phyloP scores from a whole-genome alignment of 2,113 vertebrate species.

The Brevimyrus niger region DNA sequence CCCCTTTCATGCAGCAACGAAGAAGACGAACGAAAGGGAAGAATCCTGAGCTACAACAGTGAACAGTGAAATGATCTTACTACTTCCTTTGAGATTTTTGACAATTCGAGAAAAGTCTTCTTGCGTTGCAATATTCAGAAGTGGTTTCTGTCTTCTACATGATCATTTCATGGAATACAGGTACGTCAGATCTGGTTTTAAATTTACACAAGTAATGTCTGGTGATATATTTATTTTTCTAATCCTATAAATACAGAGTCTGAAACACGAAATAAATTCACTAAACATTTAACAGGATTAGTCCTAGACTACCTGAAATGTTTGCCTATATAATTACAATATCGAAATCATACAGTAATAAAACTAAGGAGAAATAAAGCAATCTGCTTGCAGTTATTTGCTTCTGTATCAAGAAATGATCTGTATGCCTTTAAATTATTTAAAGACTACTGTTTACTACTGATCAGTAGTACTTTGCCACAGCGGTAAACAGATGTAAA shows the following conservation, averaged over 20 bases:
- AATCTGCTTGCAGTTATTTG: not conserved
- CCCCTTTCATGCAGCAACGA: not conserved
- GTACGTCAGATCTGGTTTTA: not conserved
- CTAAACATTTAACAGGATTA: not conserved
- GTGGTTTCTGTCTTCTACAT: not conserved
- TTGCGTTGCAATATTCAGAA: not conserved
- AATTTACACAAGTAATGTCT: not conserved
- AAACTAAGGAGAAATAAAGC: not conserved
- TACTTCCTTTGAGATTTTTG: not conserved
- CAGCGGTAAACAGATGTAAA: not conserved
- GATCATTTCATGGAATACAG: not conserved
- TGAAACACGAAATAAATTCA: not conserved
- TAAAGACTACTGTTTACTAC: not conserved
- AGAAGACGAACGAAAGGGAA: not conserved
- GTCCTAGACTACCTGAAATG: not conserved
- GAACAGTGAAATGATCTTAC: not conserved
- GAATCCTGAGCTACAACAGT: not conserved
- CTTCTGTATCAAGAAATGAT: not conserved
- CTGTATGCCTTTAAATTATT: not conserved
- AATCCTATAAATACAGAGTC: not conserved
- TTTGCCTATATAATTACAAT: not conserved
- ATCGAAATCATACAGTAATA: not conserved
- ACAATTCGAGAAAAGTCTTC: not conserved
- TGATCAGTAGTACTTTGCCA: constrained; percentile 2
- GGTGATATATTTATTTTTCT: not conserved